These are phyloP conservation scores for Cercopithecus mona DNA, from an alignment of 2,113 vertebrate species.

Conservation along the genomic window DNA sequence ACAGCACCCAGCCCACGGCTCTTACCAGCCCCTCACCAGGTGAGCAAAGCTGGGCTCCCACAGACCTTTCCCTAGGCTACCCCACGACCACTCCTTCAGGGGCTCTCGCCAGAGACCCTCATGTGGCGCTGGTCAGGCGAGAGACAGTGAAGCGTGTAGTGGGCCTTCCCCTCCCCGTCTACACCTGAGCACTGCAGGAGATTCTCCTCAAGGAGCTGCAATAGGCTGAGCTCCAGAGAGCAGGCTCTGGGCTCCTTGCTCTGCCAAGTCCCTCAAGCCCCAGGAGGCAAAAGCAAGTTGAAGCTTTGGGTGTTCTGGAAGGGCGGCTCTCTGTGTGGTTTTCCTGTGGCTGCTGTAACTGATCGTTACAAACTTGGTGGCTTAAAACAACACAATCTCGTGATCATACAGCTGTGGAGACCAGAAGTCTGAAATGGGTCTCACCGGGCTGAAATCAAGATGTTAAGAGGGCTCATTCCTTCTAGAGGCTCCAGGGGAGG, in stretches of 20 bases:
- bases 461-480: not conserved
- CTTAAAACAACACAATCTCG: not conserved
- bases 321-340: no score
- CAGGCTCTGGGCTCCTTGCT: not conserved
- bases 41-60: not conserved
- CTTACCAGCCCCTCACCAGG: not conserved
- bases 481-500: not conserved
- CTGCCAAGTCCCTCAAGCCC: no score
- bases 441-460: not conserved
- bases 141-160: not conserved
- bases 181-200: not conserved
- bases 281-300: not conserved
- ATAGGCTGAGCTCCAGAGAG: not conserved
- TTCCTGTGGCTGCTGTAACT: not conserved
- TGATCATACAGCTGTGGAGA: not conserved
- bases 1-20: not conserved
- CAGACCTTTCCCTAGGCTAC: not conserved
- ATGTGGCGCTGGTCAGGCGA: rapidly evolving
- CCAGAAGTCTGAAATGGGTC: not conserved
- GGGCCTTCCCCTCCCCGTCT: rapidly evolving
- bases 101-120: rapidly evolving
- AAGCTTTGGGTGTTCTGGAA: not conserved
- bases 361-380: not conserved
- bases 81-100: not conserved
- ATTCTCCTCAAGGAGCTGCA: rapidly evolving